A percentile compares a stretch with the other conserved stretches of the same genome.
phyloP scores from a whole-genome alignment of 1,140 invertebrate genomes.

The Solenopsis fugax region DNA sequence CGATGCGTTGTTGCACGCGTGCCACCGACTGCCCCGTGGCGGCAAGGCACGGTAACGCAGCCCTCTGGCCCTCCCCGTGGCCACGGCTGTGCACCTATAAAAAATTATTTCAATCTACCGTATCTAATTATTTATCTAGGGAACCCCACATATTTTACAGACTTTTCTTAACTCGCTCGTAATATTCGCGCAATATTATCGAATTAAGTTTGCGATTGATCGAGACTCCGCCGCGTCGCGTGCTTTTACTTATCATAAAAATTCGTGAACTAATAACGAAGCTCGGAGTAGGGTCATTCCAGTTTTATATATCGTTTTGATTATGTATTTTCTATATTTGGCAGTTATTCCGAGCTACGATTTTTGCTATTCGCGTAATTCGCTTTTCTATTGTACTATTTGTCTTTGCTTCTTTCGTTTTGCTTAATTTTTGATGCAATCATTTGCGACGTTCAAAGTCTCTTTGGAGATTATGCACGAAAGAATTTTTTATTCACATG shows the following conservation, averaged over 20 bases:
- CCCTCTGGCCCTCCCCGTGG: constrained; percentile 84
- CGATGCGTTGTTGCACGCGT: constrained; percentile 85
- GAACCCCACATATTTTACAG: constrained; percentile 78
- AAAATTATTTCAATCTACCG: constrained; percentile 85
- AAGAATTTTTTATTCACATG: constrained; percentile 23
- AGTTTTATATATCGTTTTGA: constrained; percentile 62
- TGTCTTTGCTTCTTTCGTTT: constrained; percentile 62
- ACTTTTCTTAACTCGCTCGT: constrained; percentile 75
- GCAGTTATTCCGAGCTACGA: constrained; percentile 64
- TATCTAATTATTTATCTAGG: constrained; percentile 84
- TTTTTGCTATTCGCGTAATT: constrained; percentile 51
- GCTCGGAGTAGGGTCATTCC: constrained; percentile 75
- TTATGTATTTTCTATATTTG: constrained; percentile 23
- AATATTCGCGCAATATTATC: constrained; percentile 68
- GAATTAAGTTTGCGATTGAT: constrained; percentile 59
- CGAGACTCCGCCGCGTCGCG: constrained; percentile 59
- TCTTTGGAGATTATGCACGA: constrained; percentile 49
- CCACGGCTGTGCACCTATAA: constrained; percentile 84
- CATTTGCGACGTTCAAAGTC: constrained; percentile 43
- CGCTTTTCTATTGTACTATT: constrained; percentile 53
- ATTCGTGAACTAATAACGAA: constrained; percentile 68
- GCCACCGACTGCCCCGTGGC: constrained; percentile 86
- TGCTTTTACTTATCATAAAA: constrained; percentile 71
- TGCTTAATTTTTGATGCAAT: constrained; percentile 58
- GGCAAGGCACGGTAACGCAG: constrained; percentile 85